These are phyloP conservation scores for Cisticola juncidis DNA, from an alignment of 2,113 vertebrate species.

Conservation along the genomic window DNA sequence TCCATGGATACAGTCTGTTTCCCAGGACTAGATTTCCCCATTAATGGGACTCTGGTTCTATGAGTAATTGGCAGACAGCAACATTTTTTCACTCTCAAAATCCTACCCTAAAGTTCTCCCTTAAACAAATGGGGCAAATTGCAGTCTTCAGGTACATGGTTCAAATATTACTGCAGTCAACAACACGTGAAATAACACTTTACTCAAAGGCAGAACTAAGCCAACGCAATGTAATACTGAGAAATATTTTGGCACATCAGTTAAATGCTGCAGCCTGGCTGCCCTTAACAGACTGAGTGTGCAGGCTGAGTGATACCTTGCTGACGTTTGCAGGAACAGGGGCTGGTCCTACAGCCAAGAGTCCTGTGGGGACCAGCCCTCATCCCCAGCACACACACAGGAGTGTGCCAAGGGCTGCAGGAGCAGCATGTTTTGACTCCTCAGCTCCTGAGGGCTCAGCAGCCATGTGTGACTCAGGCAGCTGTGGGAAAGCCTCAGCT, in stretches of 20 bases:
- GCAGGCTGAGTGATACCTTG: not conserved
- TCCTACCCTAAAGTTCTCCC: not conserved
- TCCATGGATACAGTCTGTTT: slow-evolving; percentile 17
- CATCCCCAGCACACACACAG: not conserved
- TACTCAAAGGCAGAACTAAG: not conserved
- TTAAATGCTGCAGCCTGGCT: not conserved
- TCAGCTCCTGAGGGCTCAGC: not conserved
- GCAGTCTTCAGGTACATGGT: not conserved
- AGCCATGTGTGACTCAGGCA: not conserved
- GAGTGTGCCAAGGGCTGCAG: not conserved
- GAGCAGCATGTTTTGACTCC: not conserved
- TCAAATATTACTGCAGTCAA: slow-evolving; percentile 6
- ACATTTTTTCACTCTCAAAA: slow-evolving; percentile 10
- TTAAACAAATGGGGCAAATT: not conserved
- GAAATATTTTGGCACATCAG: not conserved
- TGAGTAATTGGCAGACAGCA: slow-evolving; percentile 6
- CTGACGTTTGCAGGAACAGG: not conserved
- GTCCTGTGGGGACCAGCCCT: not conserved
- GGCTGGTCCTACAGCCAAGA: not conserved
- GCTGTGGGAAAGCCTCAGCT: not conserved
- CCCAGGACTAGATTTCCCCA: slow-evolving; percentile 29
- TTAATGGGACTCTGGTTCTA: slow-evolving; percentile 11
- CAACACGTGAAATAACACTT: not conserved
- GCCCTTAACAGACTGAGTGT: not conserved
- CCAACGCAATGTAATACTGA: not conserved